These are phyloP conservation scores for Apotomis capreana DNA, from an alignment of 2,888 invertebrate species.

Conservation along the genomic window DNA sequence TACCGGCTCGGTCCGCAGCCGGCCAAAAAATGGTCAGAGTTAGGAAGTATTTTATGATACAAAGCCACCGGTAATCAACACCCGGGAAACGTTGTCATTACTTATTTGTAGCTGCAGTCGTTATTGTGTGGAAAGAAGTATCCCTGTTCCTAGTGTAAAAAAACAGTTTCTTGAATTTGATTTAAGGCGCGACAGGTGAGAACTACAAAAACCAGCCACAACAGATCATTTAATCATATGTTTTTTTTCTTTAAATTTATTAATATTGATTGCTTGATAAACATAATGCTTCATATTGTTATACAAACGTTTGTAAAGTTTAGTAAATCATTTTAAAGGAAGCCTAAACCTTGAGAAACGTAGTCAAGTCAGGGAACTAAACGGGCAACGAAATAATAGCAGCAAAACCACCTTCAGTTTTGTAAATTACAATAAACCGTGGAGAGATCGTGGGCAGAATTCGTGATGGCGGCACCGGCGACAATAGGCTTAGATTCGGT, in stretches of 20 bases:
- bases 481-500: conserved; percentile 72
- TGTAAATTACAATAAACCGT: conserved; percentile 82
- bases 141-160: too few relatives aligned
- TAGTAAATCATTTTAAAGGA: conserved; percentile 9
- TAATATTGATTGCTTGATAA: too few relatives aligned
- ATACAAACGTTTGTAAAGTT: not conserved
- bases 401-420: conserved; percentile 77
- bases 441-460: conserved; percentile 76
- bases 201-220: too few relatives aligned
- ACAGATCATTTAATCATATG: too few relatives aligned
- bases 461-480: conserved; percentile 68
- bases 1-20: conserved; percentile 5
- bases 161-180: too few relatives aligned
- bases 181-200: too few relatives aligned
- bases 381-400: conserved; percentile 68
- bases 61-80: conserved; percentile 6
- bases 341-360: conserved; percentile 45
- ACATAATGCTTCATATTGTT: too few relatives aligned
- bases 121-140: not conserved
- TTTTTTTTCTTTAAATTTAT: too few relatives aligned
- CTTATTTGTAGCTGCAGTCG: not conserved
- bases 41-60: conserved; percentile 5
- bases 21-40: conserved; percentile 22
- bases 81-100: not conserved
- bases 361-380: conserved; percentile 65